Percentiles rank a stretch among this genome's conserved stretches.
phyloP scores from a whole-genome alignment of 2,113 vertebrate species.

The Archilochus colubris region DNA sequence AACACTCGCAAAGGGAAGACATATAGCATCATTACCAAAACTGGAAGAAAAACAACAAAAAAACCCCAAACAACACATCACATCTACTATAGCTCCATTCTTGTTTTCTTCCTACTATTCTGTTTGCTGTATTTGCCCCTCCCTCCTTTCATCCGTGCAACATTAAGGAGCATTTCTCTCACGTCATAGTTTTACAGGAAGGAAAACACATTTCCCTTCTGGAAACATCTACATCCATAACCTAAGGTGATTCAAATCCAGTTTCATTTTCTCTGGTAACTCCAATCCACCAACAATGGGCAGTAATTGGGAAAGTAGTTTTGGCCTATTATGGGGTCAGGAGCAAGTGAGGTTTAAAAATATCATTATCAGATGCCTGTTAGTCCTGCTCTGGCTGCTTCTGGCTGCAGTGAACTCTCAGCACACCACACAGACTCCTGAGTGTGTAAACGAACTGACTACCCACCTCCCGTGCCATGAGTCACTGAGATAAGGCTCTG shows the following conservation, averaged over 20 bases:
- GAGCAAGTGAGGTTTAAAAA: background rate
- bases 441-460: accelerated
- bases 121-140: background rate
- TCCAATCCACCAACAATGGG: background rate
- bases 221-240: background rate
- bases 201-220: background rate
- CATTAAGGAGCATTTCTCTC: accelerated
- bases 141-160: background rate
- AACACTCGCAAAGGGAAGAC: background rate
- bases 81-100: background rate
- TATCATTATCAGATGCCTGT: background rate
- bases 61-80: background rate
- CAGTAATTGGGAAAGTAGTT: background rate
- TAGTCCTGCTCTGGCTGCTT: background rate
- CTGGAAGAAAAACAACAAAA: background rate
- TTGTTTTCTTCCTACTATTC: background rate
- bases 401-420: background rate
- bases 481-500: background rate
- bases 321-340: background rate
- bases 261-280: background rate
- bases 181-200: background rate
- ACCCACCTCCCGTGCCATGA: background rate
- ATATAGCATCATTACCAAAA: background rate
- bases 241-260: background rate
- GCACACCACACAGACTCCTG: background rate